Evolutionary conservation across 2,888 invertebrate species (phyloP).

Genomic region (Lobophora halterata): DNA sequence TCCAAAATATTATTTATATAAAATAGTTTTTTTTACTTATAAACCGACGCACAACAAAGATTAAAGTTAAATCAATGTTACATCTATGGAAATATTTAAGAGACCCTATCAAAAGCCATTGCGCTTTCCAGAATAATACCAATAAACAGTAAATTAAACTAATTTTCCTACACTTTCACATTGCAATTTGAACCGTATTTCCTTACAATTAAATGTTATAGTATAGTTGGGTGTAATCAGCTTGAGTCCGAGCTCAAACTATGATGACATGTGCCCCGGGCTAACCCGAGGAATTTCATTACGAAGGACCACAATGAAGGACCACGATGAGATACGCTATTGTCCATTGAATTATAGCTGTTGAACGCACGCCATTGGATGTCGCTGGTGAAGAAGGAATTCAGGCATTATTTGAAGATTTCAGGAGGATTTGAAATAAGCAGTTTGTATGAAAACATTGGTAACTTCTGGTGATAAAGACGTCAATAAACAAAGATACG

Average conservation of each 20-base stretch:
- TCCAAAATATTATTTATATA: no score
- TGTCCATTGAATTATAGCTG: slow-evolving; percentile 71
- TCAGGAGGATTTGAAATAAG: no score
- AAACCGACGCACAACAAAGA: no score
- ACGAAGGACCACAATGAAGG: slow-evolving; percentile 49
- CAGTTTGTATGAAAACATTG: no score
- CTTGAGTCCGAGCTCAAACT: slow-evolving; percentile 17
- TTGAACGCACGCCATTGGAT: slow-evolving; percentile 42
- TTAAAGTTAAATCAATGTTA: background rate
- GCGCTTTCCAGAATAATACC: slow-evolving; percentile 11
- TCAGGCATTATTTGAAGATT: slow-evolving; percentile 21
- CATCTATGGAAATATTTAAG: slow-evolving; percentile 9
- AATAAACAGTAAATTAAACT: slow-evolving; percentile 13
- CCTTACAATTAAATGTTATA: background rate
- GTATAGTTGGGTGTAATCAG: background rate
- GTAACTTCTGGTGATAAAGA: no score
- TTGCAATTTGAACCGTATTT: slow-evolving; percentile 10
- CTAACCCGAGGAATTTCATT: slow-evolving; percentile 71
- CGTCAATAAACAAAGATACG: no score
- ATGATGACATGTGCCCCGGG: slow-evolving; percentile 35
- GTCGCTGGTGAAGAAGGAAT: slow-evolving; percentile 19
- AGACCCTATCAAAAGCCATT: slow-evolving; percentile 8
- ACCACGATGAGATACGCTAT: slow-evolving; percentile 60
- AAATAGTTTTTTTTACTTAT: no score
- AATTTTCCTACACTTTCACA: slow-evolving; percentile 3